Evolutionary conservation across 1,140 invertebrate genomes (phyloP).

Genomic region (Aphelenchoides besseyi): DNA sequence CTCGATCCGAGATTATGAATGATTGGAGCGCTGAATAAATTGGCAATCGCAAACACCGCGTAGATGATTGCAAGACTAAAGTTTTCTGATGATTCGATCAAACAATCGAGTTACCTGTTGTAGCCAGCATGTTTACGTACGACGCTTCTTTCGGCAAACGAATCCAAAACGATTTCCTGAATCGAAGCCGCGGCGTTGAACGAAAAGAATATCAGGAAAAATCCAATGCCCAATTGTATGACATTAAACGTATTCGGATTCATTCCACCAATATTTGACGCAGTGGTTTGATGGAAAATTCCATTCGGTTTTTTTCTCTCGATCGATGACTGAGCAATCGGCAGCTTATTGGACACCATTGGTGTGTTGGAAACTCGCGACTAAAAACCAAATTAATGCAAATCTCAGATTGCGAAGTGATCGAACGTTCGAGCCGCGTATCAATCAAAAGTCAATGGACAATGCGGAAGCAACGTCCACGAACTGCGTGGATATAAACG

Average conservation of each 20-base stretch:
- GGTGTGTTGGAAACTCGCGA: neutral
- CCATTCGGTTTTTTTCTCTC: neutral
- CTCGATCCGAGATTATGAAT: slow-evolving; percentile 32
- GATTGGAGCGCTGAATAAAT: slow-evolving; percentile 47
- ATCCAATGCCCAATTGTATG: slow-evolving; percentile 50
- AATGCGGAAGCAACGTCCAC: neutral
- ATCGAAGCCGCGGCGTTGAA: slow-evolving; percentile 52
- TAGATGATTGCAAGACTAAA: slow-evolving; percentile 32
- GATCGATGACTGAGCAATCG: neutral
- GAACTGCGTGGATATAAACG: neutral
- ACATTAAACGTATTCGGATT: slow-evolving; percentile 67
- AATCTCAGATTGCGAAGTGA: neutral
- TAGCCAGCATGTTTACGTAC: slow-evolving; percentile 48
- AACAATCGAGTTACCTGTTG: too few species aligned
- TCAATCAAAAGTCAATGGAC: neutral
- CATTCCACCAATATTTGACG: slow-evolving; percentile 62
- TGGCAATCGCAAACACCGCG: slow-evolving; percentile 43
- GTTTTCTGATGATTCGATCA: too few species aligned
- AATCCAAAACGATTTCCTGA: slow-evolving; percentile 42
- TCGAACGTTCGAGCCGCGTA: neutral
- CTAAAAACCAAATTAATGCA: neutral
- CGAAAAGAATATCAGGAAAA: slow-evolving; percentile 51
- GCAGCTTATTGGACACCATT: neutral
- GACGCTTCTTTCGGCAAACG: neutral
- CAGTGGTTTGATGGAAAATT: neutral